Conservation (phyloP, 2,888 invertebrate genomes). For the Resseliella maxima region DNA sequence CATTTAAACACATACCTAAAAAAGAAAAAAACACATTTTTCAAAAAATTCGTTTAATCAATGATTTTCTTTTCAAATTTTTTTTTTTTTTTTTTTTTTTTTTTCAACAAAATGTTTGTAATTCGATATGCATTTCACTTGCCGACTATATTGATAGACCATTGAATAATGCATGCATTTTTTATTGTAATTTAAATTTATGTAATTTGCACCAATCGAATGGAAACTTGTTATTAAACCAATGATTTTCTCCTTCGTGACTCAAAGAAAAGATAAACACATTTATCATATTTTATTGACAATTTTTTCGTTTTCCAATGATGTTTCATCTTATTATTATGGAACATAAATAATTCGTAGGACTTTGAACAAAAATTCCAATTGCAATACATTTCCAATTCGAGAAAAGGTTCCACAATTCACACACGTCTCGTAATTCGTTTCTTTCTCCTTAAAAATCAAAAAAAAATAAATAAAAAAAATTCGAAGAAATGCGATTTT, state of each 20-base stretch:
- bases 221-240: not conserved
- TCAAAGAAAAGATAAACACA: not conserved
- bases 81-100: not conserved
- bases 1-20: too few species aligned
- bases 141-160: not conserved
- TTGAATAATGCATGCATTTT: constrained; percentile 14
- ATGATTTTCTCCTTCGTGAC: not conserved
- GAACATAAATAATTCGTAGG: too few species aligned
- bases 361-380: not conserved
- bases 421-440: not conserved
- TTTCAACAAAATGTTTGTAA: not conserved
- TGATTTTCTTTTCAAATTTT: too few species aligned
- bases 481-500: not conserved
- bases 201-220: constrained; percentile 43
- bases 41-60: too few species aligned
- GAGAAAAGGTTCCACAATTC: not conserved
- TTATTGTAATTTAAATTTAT: not conserved
- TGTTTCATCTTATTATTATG: too few species aligned
- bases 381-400: not conserved
- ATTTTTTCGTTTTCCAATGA: not conserved
- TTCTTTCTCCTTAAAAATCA: not conserved
- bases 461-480: not conserved
- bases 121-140: constrained; percentile 24
- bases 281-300: not conserved
- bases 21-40: not conserved